Evolutionary conservation across 2,888 invertebrate genomes (phyloP).

Genomic region (Pinctada fucata): DNA sequence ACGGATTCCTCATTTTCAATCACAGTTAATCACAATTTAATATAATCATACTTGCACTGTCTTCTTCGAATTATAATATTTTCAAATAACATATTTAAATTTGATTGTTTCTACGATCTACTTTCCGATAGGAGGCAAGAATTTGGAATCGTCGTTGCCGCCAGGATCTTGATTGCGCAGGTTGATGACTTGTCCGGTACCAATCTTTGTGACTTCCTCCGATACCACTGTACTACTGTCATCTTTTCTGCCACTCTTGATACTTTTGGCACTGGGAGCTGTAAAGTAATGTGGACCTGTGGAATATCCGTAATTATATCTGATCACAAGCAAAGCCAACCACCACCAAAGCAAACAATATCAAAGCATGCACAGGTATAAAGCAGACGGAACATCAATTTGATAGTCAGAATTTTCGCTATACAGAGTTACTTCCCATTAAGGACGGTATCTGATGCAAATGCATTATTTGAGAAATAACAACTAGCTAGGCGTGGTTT

Average conservation of each 20-base stretch:
- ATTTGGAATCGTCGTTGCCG: conserved; percentile 38
- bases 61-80: too few species aligned
- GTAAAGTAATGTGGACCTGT: conserved; percentile 45
- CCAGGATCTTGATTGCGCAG: conserved; percentile 13
- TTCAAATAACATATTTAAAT: too few species aligned
- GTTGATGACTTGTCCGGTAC: neutral
- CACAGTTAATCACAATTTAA: too few species aligned
- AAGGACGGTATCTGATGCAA: too few species aligned
- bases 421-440: too few species aligned
- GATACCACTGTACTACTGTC: conserved; percentile 26
- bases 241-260: conserved; percentile 45
- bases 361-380: neutral
- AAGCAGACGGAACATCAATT: neutral
- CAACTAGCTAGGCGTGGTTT: too few species aligned
- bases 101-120: neutral
- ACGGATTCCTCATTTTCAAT: too few species aligned
- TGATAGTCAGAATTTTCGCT: neutral
- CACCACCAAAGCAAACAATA: neutral
- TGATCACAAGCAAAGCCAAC: conserved; percentile 2
- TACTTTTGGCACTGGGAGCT: conserved; percentile 56
- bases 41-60: too few species aligned
- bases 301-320: conserved; percentile 22
- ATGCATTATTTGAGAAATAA: too few species aligned
- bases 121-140: conserved; percentile 44
- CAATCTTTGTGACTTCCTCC: conserved; percentile 33